phyloP scores from a whole-genome alignment of 2,888 invertebrate genomes.

The Rotaria socialis region DNA sequence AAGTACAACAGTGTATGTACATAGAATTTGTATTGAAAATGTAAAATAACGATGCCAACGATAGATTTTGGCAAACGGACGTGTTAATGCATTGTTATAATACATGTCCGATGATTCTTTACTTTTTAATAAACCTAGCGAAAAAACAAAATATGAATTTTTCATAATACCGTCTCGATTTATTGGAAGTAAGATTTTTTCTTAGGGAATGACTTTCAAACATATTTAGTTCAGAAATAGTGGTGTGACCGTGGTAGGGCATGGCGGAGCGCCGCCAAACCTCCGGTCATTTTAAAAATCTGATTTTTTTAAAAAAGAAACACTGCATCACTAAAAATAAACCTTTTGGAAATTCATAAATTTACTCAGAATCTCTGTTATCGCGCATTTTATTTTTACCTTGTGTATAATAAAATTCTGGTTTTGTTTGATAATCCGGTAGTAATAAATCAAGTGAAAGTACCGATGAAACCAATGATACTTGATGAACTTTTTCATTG shows the following conservation, averaged over 20 bases:
- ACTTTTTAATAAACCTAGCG: conserved; percentile 1
- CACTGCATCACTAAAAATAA: no score
- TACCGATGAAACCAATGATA: conserved; percentile 5
- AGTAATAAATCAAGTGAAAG: neutral
- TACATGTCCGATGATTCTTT: neutral
- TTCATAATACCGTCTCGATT: no score
- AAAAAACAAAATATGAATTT: neutral
- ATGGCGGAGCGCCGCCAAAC: no score
- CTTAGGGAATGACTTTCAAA: no score
- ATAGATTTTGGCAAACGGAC: conserved; percentile 12
- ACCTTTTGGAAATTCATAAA: no score
- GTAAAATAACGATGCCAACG: conserved; percentile 36
- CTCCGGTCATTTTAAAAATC: no score
- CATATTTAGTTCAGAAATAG: no score
- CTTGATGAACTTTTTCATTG: neutral
- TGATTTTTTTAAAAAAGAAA: no score
- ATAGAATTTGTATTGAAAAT: neutral
- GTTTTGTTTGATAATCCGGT: conserved; percentile 33
- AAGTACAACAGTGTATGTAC: conserved; percentile 3
- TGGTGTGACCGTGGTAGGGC: no score
- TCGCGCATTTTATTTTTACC: neutral
- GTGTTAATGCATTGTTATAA: conserved; percentile 10
- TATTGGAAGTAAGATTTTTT: no score
- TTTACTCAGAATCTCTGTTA: no score
- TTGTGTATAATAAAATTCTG: conserved; percentile 25